These are phyloP conservation scores for Scolanthus callimorphus DNA, from an alignment of 92 coral and sea anemone genomes.

Conservation along the genomic window DNA sequence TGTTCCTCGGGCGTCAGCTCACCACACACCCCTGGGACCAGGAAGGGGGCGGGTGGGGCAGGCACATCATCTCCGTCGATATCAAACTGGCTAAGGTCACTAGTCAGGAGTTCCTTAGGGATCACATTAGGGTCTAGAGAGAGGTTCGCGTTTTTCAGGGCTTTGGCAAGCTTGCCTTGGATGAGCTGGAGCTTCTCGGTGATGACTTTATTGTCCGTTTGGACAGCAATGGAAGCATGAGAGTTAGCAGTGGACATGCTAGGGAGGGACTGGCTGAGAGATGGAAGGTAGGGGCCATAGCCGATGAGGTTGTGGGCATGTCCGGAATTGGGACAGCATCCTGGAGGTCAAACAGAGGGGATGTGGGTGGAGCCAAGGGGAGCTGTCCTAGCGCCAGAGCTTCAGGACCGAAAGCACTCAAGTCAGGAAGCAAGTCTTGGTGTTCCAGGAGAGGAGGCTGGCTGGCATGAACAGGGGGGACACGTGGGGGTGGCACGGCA, in stretches of 20 bases:
- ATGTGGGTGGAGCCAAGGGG: slow-evolving; percentile 74
- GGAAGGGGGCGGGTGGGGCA: slow-evolving; percentile 77
- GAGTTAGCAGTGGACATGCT: slow-evolving; percentile 47
- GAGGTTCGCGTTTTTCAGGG: slow-evolving; percentile 37
- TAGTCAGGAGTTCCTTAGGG: slow-evolving; percentile 67
- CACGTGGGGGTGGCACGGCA: slow-evolving; percentile 93
- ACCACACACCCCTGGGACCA: slow-evolving; percentile 47
- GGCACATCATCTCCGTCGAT: slow-evolving; percentile 68
- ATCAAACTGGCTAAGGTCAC: slow-evolving; percentile 53
- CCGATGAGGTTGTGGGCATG: slow-evolving; percentile 62
- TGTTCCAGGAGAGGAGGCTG: slow-evolving; percentile 88
- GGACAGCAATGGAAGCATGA: slow-evolving; percentile 80
- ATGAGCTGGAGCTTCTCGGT: slow-evolving; percentile 80
- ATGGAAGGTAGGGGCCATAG: slow-evolving; percentile 58
- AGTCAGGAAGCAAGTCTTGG: slow-evolving; percentile 61
- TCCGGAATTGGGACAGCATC: slow-evolving; percentile 64
- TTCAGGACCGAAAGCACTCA: slow-evolving; percentile 60
- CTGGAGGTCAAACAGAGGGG: slow-evolving; percentile 57
- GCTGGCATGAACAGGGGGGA: slow-evolving; percentile 94
- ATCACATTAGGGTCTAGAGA: slow-evolving; percentile 37
- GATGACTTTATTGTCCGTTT: slow-evolving; percentile 77
- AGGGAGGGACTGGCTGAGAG: slow-evolving; percentile 72
- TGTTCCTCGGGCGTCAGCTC: slow-evolving; percentile 48
- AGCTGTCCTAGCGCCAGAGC: slow-evolving; percentile 62
- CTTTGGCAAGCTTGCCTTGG: slow-evolving; percentile 84